Conservation (phyloP, 2,888 invertebrate genomes). For the Charanyca ferruginea region DNA sequence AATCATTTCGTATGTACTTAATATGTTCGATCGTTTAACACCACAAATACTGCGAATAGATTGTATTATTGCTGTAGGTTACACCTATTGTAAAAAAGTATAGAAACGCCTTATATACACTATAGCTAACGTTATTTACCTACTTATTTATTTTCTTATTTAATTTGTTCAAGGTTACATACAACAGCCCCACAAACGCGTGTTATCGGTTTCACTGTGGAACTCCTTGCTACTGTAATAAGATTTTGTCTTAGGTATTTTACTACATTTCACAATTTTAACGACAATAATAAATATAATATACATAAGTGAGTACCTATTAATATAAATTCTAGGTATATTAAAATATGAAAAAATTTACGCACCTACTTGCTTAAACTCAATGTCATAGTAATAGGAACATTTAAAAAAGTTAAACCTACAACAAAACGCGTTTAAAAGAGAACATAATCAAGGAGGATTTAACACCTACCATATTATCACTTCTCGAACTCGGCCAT, state of each 20-base stretch:
- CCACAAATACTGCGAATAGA: no score
- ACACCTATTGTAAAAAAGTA: no score
- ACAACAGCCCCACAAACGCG: no score
- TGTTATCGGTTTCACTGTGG: no score
- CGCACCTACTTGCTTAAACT: background rate
- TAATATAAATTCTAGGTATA: no score
- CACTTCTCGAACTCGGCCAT: constrained; percentile 13
- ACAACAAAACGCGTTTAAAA: constrained; percentile 27
- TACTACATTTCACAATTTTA: no score
- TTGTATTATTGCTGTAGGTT: no score
- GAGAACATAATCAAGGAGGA: constrained; percentile 39
- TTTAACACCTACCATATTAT: constrained; percentile 42
- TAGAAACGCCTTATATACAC: no score
- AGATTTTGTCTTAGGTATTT: no score
- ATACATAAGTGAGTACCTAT: background rate
- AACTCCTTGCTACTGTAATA: background rate
- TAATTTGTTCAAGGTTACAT: no score
- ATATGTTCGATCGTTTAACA: background rate
- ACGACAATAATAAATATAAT: background rate
- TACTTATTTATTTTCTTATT: no score
- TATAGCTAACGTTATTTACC: no score
- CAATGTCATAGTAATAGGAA: background rate
- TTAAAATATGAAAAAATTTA: background rate
- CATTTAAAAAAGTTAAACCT: background rate
- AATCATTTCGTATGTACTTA: background rate